Base-by-base conservation (phyloP, 2,797 vertebrate species). In the Parauchenoglanis punctatus region DNA sequence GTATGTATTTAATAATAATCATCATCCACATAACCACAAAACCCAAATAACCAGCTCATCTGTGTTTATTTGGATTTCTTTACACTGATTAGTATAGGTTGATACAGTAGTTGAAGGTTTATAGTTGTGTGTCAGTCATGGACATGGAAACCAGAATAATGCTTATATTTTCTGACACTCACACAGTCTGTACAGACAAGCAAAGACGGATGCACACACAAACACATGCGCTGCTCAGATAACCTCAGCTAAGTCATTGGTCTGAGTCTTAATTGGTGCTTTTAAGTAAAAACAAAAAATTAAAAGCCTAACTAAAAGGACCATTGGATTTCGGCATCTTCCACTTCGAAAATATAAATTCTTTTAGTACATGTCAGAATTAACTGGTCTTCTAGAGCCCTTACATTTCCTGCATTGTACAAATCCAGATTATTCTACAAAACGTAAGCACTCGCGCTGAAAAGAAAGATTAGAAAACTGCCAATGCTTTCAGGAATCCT, bases 201-300 rank as follows among this genome's bases (percentile, higher is more conserved):
- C 70, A 28, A 54, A 82, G 28, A 72, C 17, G 61, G 4, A 72
- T 23, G 54, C 17, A 76, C 44, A 90, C 82, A 80, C 25, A 85
- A 8, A 82, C 73, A 83, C 61, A 56, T 58, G 25, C 84, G 15
- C 78, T 75, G 86, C 72, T 72, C 72, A 77, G 46, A 87, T 40
- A 52, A 84, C 65, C 81, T 84, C 81, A 76, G 46, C 49, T 18
- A 40, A 81, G 44, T 81, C 65, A 85, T 25, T 61, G 82, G 68
- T 58, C 86, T 68, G 73, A 85, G 83, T 56, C 56, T 35, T 85
- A 61, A 77, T 68, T 31, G 72, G 59, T 25, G 1, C 56, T 49
- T 49, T 83, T 68, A 78, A 90, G 89, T 89, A 85, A 89, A 89
- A 91, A 90, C 58, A 86, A 88, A 84, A 91, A 90, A 88, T 91